phyloP scores from a whole-genome alignment of 1,140 invertebrate genomes.

The Heterodera carotae region DNA sequence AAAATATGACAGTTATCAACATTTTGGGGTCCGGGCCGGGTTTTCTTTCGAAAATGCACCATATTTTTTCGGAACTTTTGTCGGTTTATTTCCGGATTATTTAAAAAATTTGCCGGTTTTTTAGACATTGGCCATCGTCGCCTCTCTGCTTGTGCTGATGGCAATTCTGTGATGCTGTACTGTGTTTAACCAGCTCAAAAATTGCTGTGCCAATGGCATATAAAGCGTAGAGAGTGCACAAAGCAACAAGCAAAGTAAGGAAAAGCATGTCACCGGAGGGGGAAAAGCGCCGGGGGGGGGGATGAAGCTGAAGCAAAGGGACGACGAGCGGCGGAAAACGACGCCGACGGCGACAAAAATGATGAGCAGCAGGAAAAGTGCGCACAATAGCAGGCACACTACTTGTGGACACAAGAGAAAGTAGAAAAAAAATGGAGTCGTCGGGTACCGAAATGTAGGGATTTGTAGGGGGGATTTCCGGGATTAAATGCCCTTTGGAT shows the following conservation, averaged over 20 bases:
- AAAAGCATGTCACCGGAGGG: background rate
- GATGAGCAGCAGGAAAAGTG: background rate
- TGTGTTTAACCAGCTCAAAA: background rate
- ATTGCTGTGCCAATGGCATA: background rate
- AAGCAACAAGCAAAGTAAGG: background rate
- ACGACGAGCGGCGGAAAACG: background rate
- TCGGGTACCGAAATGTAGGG: too few relatives aligned
- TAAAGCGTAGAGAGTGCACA: background rate
- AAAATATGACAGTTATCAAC: too few relatives aligned
- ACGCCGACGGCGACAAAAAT: background rate
- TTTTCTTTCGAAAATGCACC: too few relatives aligned
- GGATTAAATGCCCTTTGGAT: too few relatives aligned
- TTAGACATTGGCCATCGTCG: too few relatives aligned
- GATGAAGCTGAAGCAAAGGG: background rate
- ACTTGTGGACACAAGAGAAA: background rate
- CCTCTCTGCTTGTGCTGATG: too few relatives aligned
- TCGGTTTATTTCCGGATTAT: too few relatives aligned
- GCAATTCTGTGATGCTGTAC: too few relatives aligned
- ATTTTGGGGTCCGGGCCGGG: too few relatives aligned
- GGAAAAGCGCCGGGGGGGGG: background rate
- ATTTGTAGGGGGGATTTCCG: too few relatives aligned
- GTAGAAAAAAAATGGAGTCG: background rate
- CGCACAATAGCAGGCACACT: background rate
- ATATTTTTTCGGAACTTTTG: too few relatives aligned
- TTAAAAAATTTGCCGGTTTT: background rate